Conservation (phyloP, 92 coral and sea anemone genomes). For the Phenganax stokvisi region DNA sequence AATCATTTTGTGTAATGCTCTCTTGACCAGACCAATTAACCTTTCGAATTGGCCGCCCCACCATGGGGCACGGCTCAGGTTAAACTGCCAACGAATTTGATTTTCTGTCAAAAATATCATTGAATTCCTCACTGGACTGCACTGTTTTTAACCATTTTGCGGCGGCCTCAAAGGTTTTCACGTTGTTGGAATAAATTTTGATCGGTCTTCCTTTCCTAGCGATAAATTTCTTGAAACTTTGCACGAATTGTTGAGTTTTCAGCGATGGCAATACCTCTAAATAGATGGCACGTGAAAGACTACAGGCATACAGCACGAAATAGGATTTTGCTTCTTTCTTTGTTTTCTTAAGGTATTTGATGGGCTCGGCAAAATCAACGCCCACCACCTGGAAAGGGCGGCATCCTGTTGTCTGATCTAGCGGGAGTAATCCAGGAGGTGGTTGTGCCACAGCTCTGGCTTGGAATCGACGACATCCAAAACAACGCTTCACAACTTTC, state of each 20-base stretch:
- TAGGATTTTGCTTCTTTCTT: slow-evolving; percentile 14
- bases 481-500: too few species aligned
- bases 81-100: slow-evolving; percentile 7
- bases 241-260: not conserved
- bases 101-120: not conserved
- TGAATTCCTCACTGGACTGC: not conserved
- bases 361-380: slow-evolving; percentile 22
- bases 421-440: not conserved
- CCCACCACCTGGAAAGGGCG: slow-evolving; percentile 27
- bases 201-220: slow-evolving; percentile 9
- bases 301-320: not conserved
- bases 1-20: slow-evolving; percentile 1
- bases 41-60: slow-evolving; percentile 8
- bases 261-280: not conserved
- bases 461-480: too few species aligned
- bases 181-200: slow-evolving; percentile 5
- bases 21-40: slow-evolving; percentile 1
- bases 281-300: not conserved
- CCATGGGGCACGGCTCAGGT: not conserved
- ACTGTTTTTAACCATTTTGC: not conserved
- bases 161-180: not conserved
- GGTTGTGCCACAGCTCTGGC: too few species aligned
- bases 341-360: not conserved
- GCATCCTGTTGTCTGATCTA: not conserved
- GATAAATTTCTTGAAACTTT: slow-evolving; percentile 6